These are phyloP conservation scores for Peromyscus eremicus DNA, from an alignment of 2,797 vertebrate species.

Conservation along the genomic window DNA sequence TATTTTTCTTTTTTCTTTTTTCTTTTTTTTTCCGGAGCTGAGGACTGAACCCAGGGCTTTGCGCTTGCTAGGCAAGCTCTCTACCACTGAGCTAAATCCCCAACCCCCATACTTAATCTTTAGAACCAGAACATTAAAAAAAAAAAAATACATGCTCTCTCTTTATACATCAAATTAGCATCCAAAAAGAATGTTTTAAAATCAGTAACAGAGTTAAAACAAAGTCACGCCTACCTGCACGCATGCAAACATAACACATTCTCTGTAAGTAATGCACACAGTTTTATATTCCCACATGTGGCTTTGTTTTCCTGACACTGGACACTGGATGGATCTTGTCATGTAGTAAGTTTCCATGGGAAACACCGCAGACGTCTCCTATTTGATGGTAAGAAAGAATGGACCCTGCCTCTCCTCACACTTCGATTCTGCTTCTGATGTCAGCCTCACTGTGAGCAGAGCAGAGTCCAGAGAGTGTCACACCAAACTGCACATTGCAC, in stretches of 20 bases:
- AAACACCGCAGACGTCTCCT: not conserved
- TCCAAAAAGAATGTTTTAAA: slow-evolving; percentile 7
- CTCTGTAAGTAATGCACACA: not conserved
- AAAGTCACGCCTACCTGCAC: not conserved
- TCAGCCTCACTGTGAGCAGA: not conserved
- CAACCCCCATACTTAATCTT: not conserved
- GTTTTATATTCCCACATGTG: not conserved
- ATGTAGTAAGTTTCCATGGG: not conserved
- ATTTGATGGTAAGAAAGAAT: not conserved
- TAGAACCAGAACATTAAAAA: not conserved
- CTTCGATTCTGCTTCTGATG: not conserved
- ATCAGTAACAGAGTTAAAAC: not conserved
- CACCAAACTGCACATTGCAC: not conserved
- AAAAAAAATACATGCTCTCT: not conserved
- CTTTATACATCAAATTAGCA: not conserved
- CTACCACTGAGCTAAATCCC: too few relatives aligned
- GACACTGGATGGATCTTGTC: not conserved
- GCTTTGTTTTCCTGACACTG: not conserved
- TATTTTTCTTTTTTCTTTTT: not conserved
- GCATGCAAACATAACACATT: not conserved
- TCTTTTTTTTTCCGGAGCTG: too few relatives aligned
- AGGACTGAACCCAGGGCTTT: too few relatives aligned
- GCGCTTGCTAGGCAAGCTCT: too few relatives aligned
- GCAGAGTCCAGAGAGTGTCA: not conserved
- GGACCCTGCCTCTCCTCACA: not conserved